phyloP scores from a whole-genome alignment of 2,113 vertebrate species.

The Gallinago undulata region DNA sequence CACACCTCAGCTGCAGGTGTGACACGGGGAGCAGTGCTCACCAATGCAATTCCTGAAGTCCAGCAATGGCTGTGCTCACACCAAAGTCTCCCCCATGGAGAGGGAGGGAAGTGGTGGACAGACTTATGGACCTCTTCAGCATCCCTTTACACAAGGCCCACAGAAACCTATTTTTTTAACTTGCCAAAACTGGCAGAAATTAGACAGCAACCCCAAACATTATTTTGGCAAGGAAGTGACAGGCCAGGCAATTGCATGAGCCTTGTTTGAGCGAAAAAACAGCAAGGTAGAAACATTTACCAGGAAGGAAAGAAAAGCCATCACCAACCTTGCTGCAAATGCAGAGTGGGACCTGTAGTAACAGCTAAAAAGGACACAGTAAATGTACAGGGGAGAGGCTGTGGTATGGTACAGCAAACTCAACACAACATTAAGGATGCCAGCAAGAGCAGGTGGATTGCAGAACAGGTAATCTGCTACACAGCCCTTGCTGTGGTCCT shows the following conservation, averaged over 20 bases:
- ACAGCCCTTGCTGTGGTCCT: not conserved
- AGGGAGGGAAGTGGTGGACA: not conserved
- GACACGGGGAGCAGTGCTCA: not conserved
- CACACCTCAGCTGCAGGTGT: not conserved
- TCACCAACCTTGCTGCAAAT: not conserved
- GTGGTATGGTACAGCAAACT: not conserved
- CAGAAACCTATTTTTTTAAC: not conserved
- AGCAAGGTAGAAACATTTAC: not conserved
- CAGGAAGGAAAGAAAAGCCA: not conserved
- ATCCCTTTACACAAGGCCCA: not conserved
- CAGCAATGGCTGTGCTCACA: not conserved
- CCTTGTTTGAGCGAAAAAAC: not conserved
- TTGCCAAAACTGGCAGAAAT: not conserved
- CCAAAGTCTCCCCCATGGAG: not conserved
- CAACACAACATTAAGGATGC: not conserved
- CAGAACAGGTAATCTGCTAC: not conserved
- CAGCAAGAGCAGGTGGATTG: not conserved
- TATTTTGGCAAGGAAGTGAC: not conserved
- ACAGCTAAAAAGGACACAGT: not conserved
- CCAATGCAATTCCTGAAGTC: not conserved
- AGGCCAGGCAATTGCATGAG: not conserved
- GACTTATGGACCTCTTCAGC: not conserved
- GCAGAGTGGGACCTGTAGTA: not conserved
- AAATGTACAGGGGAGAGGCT: accelerated
- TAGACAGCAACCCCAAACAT: not conserved